These are phyloP conservation scores for Pseudocheirus occidentalis DNA, from an alignment of 2,797 vertebrate genomes.

Conservation along the genomic window DNA sequence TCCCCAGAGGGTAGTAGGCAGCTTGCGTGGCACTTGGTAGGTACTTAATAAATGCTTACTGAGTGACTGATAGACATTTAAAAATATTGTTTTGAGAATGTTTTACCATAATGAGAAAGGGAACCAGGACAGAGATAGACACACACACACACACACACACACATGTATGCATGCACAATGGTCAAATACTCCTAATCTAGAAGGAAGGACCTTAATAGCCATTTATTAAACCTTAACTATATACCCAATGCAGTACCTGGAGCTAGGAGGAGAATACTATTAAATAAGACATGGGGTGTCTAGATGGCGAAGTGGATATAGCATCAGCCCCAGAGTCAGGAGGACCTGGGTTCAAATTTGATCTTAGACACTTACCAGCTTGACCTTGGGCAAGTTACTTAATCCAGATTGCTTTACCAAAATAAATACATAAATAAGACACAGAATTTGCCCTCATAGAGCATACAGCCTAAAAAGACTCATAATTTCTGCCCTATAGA, in stretches of 20 bases:
- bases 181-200: not conserved
- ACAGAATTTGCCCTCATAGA: not conserved
- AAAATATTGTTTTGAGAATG: not conserved
- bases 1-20: not conserved
- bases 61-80: not conserved
- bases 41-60: not conserved
- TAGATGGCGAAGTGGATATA: not conserved
- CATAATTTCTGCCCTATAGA: not conserved
- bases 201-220: not conserved
- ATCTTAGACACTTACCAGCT: not conserved
- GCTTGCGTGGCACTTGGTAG: not conserved
- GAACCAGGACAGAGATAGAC: not conserved
- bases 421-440: not conserved
- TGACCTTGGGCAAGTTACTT: not conserved
- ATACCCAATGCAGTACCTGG: not conserved
- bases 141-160: not conserved
- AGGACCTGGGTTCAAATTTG: not conserved
- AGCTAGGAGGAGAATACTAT: not conserved
- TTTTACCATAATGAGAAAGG: not conserved
- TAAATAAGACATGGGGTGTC: not conserved
- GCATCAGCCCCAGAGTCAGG: not conserved
- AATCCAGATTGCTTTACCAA: not conserved
- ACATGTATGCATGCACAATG: too few relatives aligned
- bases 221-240: not conserved
- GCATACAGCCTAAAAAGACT: not conserved